Evolutionary conservation across 1,140 invertebrate species (phyloP).

Genomic region (Leptopilina clavipes): DNA sequence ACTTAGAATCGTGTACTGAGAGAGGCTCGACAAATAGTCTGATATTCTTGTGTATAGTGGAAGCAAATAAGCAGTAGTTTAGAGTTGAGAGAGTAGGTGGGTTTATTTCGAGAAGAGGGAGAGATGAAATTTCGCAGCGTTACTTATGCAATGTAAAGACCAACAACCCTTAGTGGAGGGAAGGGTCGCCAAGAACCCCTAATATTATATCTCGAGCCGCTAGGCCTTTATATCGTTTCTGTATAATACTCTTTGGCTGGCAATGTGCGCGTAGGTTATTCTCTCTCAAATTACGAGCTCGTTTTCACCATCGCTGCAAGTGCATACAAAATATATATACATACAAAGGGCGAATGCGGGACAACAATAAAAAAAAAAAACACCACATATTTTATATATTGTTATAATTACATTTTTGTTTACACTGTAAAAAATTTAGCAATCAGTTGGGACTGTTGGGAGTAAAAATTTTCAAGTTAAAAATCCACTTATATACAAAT

Average conservation of each 20-base stretch:
- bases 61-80: constrained; percentile 68
- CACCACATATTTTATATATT: too few relatives aligned
- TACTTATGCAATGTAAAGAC: constrained; percentile 70
- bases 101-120: constrained; percentile 44
- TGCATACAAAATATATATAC: constrained; percentile 65
- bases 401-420: too few relatives aligned
- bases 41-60: constrained; percentile 52
- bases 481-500: too few relatives aligned
- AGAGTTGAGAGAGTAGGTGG: constrained; percentile 55
- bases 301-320: constrained; percentile 65
- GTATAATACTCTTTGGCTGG: constrained; percentile 59
- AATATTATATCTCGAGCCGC: constrained; percentile 67
- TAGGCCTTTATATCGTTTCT: constrained; percentile 59
- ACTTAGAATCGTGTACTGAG: constrained; percentile 42
- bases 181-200: constrained; percentile 66
- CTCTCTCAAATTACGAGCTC: constrained; percentile 71
- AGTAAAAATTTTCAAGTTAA: too few relatives aligned
- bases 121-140: constrained; percentile 61
- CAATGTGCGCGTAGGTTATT: constrained; percentile 49
- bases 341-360: too few relatives aligned
- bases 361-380: too few relatives aligned
- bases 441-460: too few relatives aligned
- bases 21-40: constrained; percentile 62
- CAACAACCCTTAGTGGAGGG: constrained; percentile 64
- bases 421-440: too few relatives aligned